Evolutionary conservation across 2,113 vertebrate genomes (phyloP), one percentile per base, ranked within the genome.

Genomic region (Pseudolaguvia tuberculata): DNA sequence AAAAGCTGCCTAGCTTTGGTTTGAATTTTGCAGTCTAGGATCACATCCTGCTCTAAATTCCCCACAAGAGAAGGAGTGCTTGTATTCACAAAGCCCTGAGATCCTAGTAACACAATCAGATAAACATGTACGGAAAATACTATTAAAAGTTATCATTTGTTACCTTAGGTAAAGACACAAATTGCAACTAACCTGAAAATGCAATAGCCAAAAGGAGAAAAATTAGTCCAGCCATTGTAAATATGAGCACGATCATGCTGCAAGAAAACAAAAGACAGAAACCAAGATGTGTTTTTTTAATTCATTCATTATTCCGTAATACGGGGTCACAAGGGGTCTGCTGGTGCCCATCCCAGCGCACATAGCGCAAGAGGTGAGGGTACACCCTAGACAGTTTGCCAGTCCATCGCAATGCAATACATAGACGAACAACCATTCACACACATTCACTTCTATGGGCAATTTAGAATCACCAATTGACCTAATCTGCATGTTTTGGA

Each of bases 221-320:
- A 35, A 86, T 58, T 13, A 85, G 15, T 42, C 71, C 85, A 65
- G 72, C 59, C n/a, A 83, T 56, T 10, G 83, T 42, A 47, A 85
- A 58, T 42, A 85, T 86, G 14, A 85, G 80, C 57, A 80, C 58
- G 56, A 86, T 84, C 80, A 86, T 85, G 61, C 85, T 85, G 72
- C 4, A 69, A 59, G n/a, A 62, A 70, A 51, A 75, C 14, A 2
- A 45, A 0, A 48, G 9, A 47, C 9, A 1, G 45, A 50, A 29
- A 20, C 42, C 23, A 47, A 25, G 21, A 66, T 66, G 21, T 20
- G n/a, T n/a, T n/a, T n/a, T n/a, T n/a, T n/a, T n/a, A n/a, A n/a
- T n/a, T n/a, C n/a, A n/a, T n/a, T n/a, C n/a, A n/a, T n/a, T n/a
- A n/a, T n/a, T n/a, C n/a, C n/a, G n/a, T n/a, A n/a, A n/a, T n/a